phyloP scores from a whole-genome alignment of 2,113 vertebrate species.

The Tenebrosternarchus preto region DNA sequence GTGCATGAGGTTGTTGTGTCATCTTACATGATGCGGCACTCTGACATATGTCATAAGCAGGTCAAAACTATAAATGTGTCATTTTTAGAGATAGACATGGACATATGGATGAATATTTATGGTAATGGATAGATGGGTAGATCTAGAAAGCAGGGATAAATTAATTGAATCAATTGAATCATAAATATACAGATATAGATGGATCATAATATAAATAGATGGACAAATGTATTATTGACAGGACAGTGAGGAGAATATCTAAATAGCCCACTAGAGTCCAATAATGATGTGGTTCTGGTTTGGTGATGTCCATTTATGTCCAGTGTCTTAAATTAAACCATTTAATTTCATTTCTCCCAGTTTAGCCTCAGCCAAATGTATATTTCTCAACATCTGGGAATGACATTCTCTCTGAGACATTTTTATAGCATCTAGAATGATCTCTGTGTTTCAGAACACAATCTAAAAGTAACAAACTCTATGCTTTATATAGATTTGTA shows the following conservation, averaged over 20 bases:
- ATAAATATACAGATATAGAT: not conserved
- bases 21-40: not conserved
- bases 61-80: not conserved
- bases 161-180: too few species aligned
- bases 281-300: constrained; percentile 15
- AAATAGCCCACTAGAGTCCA: constrained; percentile 28
- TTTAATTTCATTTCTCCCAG: constrained; percentile 17
- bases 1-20: constrained; percentile 5
- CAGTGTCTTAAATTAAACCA: constrained; percentile 16
- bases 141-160: not conserved
- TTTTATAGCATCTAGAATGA: not conserved
- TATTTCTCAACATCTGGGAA: not conserved
- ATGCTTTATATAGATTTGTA: too few species aligned
- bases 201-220: constrained; percentile 8
- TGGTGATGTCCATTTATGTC: constrained; percentile 21
- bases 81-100: not conserved
- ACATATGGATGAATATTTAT: not conserved
- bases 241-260: constrained; percentile 12
- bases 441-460: not conserved
- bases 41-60: not conserved
- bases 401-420: not conserved
- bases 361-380: not conserved
- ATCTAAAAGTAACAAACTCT: too few species aligned
- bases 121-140: not conserved
- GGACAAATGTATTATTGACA: constrained; percentile 6